Evolutionary conservation across 2,797 vertebrate species (phyloP).

Genomic region (Austrolebias charrua): DNA sequence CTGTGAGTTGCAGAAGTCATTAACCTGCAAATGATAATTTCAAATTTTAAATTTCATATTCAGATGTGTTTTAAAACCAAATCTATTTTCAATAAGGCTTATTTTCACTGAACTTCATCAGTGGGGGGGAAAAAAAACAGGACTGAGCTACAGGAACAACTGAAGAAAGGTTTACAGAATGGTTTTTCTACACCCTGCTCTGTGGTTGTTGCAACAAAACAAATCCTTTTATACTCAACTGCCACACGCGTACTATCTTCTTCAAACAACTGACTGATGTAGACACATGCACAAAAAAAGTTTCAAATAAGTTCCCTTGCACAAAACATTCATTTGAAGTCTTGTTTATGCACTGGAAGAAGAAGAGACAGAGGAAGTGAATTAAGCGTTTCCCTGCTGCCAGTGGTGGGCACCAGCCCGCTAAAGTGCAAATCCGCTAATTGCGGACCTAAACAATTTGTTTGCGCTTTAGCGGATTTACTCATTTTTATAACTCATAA

Average conservation of each 20-base stretch:
- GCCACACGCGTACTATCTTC: constrained; percentile 1
- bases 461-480: no score
- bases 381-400: neutral
- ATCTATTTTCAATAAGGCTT: neutral
- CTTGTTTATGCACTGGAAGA: neutral
- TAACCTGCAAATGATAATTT: neutral
- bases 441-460: no score
- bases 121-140: neutral
- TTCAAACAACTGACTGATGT: neutral
- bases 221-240: neutral
- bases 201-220: neutral
- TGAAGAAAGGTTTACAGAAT: neutral
- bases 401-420: no score
- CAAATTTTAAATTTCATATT: no score
- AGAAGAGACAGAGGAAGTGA: neutral
- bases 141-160: neutral
- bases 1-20: neutral
- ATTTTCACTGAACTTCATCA: neutral
- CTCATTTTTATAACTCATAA: no score
- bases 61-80: neutral
- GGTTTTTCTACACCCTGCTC: neutral
- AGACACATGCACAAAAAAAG: neutral
- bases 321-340: neutral
- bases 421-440: no score
- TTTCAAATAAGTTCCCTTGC: neutral